phyloP scores from a whole-genome alignment of 2,113 vertebrate species.

The Misgurnus mizolepis region DNA sequence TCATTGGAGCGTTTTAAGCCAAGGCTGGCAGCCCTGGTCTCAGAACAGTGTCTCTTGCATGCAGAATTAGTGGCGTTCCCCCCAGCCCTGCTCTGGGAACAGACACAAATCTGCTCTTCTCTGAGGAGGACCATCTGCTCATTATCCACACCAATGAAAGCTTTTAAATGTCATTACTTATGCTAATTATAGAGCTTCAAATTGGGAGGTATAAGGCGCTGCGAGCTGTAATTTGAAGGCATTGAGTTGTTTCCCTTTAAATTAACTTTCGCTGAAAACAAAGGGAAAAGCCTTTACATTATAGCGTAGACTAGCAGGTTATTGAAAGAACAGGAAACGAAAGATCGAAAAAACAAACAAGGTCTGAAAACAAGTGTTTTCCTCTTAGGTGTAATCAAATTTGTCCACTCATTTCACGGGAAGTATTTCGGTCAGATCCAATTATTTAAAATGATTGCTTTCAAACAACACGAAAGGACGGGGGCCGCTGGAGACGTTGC shows the following conservation, averaged over 20 bases:
- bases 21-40: conserved; percentile 28
- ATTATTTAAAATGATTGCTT: conserved; percentile 1
- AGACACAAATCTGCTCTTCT: conserved; percentile 47
- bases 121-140: conserved; percentile 51
- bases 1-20: conserved; percentile 15
- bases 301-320: conserved; percentile 8
- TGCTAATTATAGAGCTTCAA: conserved; percentile 61
- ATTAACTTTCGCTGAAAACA: conserved; percentile 42
- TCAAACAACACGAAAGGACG: neutral
- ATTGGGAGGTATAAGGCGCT: conserved; percentile 36
- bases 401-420: conserved; percentile 14
- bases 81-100: conserved; percentile 39
- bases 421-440: neutral
- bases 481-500: neutral
- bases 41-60: conserved; percentile 14
- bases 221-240: conserved; percentile 52
- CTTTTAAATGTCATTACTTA: conserved; percentile 59
- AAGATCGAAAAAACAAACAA: conserved; percentile 26
- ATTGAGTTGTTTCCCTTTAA: conserved; percentile 49
- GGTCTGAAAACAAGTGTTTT: neutral
- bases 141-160: conserved; percentile 52
- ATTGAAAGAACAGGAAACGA: conserved; percentile 30
- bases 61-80: conserved; percentile 23
- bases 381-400: neutral
- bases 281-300: conserved; percentile 17